These are phyloP conservation scores for Prenolepis imparis DNA, from an alignment of 2,888 invertebrate genomes.

Conservation along the genomic window DNA sequence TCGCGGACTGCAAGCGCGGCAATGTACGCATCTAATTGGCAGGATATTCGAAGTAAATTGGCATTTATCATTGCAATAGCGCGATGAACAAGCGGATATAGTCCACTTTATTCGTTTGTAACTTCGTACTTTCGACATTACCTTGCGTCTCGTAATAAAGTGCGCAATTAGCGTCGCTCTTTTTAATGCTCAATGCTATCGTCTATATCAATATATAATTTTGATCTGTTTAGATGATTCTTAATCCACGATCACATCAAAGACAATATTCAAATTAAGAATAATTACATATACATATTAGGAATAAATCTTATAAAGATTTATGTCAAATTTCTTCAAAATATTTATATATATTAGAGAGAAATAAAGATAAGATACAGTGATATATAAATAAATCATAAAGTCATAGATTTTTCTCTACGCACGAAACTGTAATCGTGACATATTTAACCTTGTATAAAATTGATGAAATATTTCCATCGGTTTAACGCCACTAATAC, in stretches of 20 bases:
- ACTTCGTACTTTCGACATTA: conserved; percentile 7
- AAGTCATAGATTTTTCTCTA: background rate
- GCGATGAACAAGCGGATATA: background rate
- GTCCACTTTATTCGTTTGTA: conserved; percentile 13
- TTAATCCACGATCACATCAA: background rate
- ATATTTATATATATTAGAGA: background rate
- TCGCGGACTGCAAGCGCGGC: background rate
- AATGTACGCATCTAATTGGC: conserved; percentile 19
- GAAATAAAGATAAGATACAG: background rate
- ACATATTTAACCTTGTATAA: background rate
- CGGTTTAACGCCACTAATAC: background rate
- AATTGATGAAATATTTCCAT: background rate
- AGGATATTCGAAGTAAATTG: conserved; percentile 1
- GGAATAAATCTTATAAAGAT: background rate
- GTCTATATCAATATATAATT: background rate
- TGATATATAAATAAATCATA: background rate
- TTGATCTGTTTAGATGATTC: background rate
- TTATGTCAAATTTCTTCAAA: background rate
- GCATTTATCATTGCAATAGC: conserved; percentile 17
- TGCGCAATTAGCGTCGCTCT: background rate
- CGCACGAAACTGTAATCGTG: background rate
- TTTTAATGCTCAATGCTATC: background rate
- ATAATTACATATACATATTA: background rate
- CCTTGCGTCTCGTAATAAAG: background rate
- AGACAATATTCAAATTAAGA: background rate